These are phyloP conservation scores for Labeo catla DNA, from an alignment of 2,113 vertebrate species.

Conservation along the genomic window DNA sequence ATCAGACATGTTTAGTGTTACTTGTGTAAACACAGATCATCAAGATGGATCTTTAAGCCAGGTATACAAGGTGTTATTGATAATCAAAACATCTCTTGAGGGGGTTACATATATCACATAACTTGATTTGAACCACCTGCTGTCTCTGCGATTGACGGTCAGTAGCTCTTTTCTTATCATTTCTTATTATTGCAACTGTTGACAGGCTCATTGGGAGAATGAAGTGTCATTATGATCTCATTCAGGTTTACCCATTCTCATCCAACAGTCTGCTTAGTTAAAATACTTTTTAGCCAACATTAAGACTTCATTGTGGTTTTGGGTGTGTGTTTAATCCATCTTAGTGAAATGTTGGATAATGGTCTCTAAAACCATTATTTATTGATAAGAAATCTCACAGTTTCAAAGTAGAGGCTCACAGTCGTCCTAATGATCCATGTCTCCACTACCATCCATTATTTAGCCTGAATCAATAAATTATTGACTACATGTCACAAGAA, in stretches of 20 bases:
- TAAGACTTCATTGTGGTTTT: slow-evolving; percentile 44
- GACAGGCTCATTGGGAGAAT: slow-evolving; percentile 9
- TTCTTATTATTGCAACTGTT: background rate
- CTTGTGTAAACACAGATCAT: too few relatives aligned
- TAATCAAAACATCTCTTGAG: background rate
- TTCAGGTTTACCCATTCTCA: background rate
- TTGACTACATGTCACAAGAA: slow-evolving; percentile 69
- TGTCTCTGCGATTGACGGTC: too few relatives aligned
- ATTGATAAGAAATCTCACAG: slow-evolving; percentile 65
- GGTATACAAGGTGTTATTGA: background rate
- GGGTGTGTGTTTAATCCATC: slow-evolving; percentile 39
- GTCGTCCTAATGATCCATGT: slow-evolving; percentile 65
- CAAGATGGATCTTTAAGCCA: background rate
- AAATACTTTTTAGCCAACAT: slow-evolving; percentile 27
- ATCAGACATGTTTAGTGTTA: too few relatives aligned
- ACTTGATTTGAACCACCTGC: background rate
- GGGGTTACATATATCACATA: background rate
- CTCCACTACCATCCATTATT: slow-evolving; percentile 73
- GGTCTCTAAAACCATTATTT: slow-evolving; percentile 61
- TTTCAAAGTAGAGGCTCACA: slow-evolving; percentile 64
- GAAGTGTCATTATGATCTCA: slow-evolving; percentile 1
- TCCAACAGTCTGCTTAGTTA: background rate
- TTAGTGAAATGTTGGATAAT: slow-evolving; percentile 53
- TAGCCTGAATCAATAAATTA: slow-evolving; percentile 69
- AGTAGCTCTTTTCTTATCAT: background rate